Base-by-base conservation (phyloP, 2,113 vertebrate genomes). In the Forbesichthys papilliferus region DNA sequence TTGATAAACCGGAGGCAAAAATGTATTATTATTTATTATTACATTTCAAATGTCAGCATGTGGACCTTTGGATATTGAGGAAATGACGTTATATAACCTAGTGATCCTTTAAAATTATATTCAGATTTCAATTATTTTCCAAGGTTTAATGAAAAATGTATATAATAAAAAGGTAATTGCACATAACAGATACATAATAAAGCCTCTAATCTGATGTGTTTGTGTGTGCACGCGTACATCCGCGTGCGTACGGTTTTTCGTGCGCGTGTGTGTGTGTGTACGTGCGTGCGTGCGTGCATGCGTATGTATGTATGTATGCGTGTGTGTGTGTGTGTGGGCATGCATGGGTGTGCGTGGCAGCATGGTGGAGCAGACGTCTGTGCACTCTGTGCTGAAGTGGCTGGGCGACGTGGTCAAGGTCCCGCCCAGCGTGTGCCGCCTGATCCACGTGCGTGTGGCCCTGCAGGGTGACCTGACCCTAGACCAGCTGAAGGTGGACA, bases 321-420 rank as follows among this genome's bases (percentile, higher is more conserved):
- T 65, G 11, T 12, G 48, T 65, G 18, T 53, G 63, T 33, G 48
- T 52, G 14, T 52, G 63, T 65, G 48, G 42, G 33, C 52, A 34
- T 36, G 33, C 71, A 53, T 76, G 18, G 64, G 9, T 51, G 46
- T 68, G 54, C 14, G 0, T 55, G 18, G 4, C 79, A 89, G 85
- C 55, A 27, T 69, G 63, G 82, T 90, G 66, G 77, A 74, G 65
- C 0, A 77, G 64, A 90, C 87, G 0, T 91, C 90, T 0, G 86
- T 91, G 20, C 90, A 91, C 48, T 71, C 75, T 0, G 70, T 84
- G 1, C 54, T 87, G 14, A 64, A 73, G 61, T 18, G 1, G 4
- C 78, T 46, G 5, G 84, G 82, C 18, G 0, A 66, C 0, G 0
- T 0, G 11, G 62, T 53, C 47, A 68, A 60, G 1, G 82, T 91